Base-by-base conservation (phyloP, 1,140 invertebrate species). In the Anoplophora glabripennis region DNA sequence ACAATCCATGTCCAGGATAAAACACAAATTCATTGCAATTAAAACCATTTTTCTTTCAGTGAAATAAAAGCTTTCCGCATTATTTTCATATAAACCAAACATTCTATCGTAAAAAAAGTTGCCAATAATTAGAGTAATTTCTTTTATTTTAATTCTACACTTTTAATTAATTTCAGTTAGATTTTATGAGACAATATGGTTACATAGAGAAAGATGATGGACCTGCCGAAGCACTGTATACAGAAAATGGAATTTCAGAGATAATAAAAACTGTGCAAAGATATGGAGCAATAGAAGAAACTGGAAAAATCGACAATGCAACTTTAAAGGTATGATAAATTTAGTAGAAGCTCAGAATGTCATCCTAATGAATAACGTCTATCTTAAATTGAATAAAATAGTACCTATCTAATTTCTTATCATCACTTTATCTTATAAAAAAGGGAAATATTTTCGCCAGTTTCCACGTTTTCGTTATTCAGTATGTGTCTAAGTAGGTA, bases 211-310 rank as follows among this genome's bases (percentile, higher is more conserved):
- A 75, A 11, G 77, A 67, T 5, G 64, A 71, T 15, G 64, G 73
- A 4, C 76, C 78, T 52, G 79, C 79, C 1, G 81, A 80, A 51
- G 77, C 82, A 1, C 67, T 84, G 15, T 87, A 83, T 73, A 81
- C 80, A 8, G 73, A 81, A 61, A 77, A 80, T 52, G 78, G 84
- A 7, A 72, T 87, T 8, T 67, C 77, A 1, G 78, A 81, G n/a
- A 83, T 82, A 0, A 77, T 89, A 9, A 81, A 79, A 66, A 80
- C 78, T 53, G 76, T 88, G 71, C 87, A 89, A 75, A 81, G 73
- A 61, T 89, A 83, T 75, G 86, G 86, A 14, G 83, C 77, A n/a
- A 76, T 89, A 11, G 73, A 79, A 10, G 76, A 81, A 68, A 88
- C 86, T 1, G 87, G 87, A 14, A 68, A 75, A 7, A 62, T 88